phyloP scores from a whole-genome alignment of 2,888 invertebrate genomes.

The Ochropleura leucogaster region DNA sequence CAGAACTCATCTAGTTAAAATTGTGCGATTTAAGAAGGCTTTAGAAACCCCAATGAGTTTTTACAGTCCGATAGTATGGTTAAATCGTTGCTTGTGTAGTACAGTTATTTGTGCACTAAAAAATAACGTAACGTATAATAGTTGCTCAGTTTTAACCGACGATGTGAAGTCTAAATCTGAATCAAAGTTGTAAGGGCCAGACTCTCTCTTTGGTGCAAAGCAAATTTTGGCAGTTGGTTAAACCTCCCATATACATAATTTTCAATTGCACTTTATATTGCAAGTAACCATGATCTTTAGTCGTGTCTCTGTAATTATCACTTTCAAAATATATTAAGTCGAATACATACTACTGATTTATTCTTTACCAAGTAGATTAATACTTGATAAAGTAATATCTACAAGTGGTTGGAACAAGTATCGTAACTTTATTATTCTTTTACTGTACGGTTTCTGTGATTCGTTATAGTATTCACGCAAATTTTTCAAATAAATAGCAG shows the following conservation, averaged over 20 bases:
- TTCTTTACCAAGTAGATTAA: conserved; percentile 1
- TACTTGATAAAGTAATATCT: neutral
- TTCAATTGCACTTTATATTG: conserved; percentile 7
- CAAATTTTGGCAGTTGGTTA: neutral
- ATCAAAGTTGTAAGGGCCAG: neutral
- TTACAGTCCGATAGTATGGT: neutral
- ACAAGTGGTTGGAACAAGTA: conserved; percentile 4
- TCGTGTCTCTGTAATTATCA: conserved; percentile 5
- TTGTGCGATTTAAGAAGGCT: neutral
- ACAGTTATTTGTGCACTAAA: neutral
- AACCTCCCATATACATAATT: neutral
- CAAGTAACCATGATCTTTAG: neutral
- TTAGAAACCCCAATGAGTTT: conserved; percentile 3
- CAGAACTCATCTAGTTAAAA: neutral
- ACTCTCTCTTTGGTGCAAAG: neutral
- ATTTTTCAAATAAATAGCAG: conserved; percentile 15
- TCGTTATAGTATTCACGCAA: neutral
- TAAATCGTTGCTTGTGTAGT: neutral
- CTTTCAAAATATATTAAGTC: neutral
- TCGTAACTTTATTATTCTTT: neutral
- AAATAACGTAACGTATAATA: neutral
- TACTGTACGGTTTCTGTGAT: neutral
- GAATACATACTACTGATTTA: neutral
- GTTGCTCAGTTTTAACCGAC: neutral
- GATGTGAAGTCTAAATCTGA: neutral